These are phyloP conservation scores for Botia kubotai DNA, from an alignment of 2,797 vertebrate genomes.

Conservation along the genomic window DNA sequence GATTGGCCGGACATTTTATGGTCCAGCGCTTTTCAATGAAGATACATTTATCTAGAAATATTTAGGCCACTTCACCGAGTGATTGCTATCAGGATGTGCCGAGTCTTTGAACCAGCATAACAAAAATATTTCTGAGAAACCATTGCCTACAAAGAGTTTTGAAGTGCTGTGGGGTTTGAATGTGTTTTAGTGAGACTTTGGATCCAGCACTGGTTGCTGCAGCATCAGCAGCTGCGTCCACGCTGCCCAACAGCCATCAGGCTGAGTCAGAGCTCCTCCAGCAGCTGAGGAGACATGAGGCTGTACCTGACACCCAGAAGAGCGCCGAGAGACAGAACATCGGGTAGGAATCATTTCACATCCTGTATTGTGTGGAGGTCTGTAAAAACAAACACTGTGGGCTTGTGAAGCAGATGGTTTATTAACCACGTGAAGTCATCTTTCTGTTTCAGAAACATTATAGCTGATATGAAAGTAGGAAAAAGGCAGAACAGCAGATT, in stretches of 20 bases:
- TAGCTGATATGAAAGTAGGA: constrained; percentile 88
- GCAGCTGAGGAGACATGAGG: constrained; percentile 84
- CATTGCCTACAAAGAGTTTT: too few relatives aligned
- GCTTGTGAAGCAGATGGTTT: background rate
- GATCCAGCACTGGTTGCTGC: constrained; percentile 83
- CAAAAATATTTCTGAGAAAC: too few relatives aligned
- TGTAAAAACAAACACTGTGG: background rate
- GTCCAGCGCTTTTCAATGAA: too few relatives aligned
- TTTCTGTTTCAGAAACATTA: constrained; percentile 77
- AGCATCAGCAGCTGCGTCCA: constrained; percentile 85
- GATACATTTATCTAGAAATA: too few relatives aligned
- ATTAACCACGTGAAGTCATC: background rate
- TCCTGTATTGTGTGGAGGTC: background rate
- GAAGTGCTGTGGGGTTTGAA: background rate
- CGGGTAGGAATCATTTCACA: constrained; percentile 73
- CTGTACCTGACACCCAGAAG: constrained; percentile 75
- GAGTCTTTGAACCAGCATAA: too few relatives aligned
- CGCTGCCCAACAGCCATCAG: constrained; percentile 76
- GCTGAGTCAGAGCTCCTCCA: constrained; percentile 87
- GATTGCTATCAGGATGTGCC: too few relatives aligned
- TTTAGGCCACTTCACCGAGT: too few relatives aligned
- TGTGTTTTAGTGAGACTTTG: constrained; percentile 68
- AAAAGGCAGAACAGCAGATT: constrained; percentile 62
- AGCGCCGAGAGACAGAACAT: constrained; percentile 69
- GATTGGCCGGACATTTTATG: too few relatives aligned